Evolutionary conservation across 1,140 invertebrate species (phyloP).

Genomic region (Meloidogyne hapla): DNA sequence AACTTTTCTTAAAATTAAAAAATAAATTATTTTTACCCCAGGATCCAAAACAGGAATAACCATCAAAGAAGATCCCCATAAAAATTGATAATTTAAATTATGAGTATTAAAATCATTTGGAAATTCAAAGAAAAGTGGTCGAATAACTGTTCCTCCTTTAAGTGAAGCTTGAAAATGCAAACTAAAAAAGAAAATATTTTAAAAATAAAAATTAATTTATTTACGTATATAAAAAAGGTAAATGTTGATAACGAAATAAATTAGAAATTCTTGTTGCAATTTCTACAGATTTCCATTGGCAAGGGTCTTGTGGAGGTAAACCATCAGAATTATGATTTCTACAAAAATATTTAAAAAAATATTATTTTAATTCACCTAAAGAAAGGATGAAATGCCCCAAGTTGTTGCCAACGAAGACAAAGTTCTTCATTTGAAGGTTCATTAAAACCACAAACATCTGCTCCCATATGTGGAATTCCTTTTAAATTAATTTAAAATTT

Average conservation of each 20-base stretch:
- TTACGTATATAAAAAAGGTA: conserved; percentile 63
- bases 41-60: conserved; percentile 38
- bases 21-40: conserved; percentile 11
- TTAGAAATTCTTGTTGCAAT: conserved; percentile 58
- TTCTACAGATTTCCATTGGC: conserved; percentile 58
- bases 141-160: conserved; percentile 55
- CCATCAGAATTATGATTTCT: conserved; percentile 56
- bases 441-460: conserved; percentile 66
- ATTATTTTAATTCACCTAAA: conserved; percentile 32
- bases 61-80: conserved; percentile 51
- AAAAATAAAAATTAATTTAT: neutral
- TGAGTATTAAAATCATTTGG: conserved; percentile 36
- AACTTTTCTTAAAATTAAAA: conserved; percentile 27
- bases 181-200: conserved; percentile 9
- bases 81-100: conserved; percentile 49
- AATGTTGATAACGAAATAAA: conserved; percentile 57
- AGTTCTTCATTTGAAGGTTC: conserved; percentile 63
- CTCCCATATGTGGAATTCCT: conserved; percentile 63
- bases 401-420: conserved; percentile 60
- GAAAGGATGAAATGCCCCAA: conserved; percentile 50
- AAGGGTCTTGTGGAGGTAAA: conserved; percentile 53
- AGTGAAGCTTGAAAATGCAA: conserved; percentile 47
- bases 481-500: neutral
- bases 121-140: conserved; percentile 62
- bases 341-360: conserved; percentile 10